These are phyloP conservation scores for Hystrix cristata DNA, from an alignment of 2,113 vertebrate species.

Conservation along the genomic window DNA sequence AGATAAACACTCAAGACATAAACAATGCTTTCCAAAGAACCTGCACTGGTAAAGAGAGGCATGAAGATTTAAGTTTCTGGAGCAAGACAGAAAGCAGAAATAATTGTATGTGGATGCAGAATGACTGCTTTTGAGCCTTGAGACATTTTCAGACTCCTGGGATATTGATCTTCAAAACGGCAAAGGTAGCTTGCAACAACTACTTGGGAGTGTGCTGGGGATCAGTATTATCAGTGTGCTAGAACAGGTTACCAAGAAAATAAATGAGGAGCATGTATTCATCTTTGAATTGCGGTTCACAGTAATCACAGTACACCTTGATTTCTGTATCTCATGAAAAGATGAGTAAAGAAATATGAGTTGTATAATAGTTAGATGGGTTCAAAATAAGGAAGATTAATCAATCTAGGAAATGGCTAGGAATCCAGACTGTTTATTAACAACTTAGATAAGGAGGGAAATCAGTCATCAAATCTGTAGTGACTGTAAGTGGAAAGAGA, in stretches of 20 bases:
- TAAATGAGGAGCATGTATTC: not conserved
- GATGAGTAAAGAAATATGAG: not conserved
- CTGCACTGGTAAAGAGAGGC: not conserved
- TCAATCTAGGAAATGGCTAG: not conserved
- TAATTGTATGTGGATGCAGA: not conserved
- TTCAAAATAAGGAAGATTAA: not conserved
- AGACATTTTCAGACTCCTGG: not conserved
- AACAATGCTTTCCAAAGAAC: not conserved
- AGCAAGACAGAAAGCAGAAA: not conserved
- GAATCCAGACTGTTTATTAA: too few relatives aligned
- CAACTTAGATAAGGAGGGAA: not conserved
- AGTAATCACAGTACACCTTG: not conserved
- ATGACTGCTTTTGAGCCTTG: not conserved
- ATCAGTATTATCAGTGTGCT: not conserved
- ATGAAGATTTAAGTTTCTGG: not conserved
- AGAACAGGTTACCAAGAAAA: not conserved
- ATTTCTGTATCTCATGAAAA: not conserved
- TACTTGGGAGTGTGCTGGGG: too few relatives aligned
- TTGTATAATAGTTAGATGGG: not conserved
- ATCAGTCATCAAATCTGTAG: not conserved
- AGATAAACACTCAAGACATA: not conserved
- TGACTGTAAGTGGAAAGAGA: not conserved
- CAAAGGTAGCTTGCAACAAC: not conserved
- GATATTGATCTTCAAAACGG: not conserved
- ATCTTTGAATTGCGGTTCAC: not conserved